Percentiles rank a stretch among this genome's conserved stretches.
phyloP scores from a whole-genome alignment of 2,888 invertebrate genomes.

The Harpalus rufipes region DNA sequence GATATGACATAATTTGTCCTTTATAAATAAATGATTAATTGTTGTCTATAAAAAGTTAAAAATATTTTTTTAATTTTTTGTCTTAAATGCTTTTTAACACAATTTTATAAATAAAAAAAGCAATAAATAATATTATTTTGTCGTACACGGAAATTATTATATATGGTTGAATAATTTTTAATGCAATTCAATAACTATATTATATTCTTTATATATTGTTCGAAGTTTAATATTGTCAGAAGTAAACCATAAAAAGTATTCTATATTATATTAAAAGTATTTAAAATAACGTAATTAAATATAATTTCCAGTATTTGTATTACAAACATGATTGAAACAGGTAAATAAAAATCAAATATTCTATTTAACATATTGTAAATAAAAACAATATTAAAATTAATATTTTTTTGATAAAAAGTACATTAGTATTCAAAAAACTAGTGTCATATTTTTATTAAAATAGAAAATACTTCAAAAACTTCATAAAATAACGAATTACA shows the following conservation, averaged over 20 bases:
- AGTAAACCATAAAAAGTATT: neutral
- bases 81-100: neutral
- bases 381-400: neutral
- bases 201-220: neutral
- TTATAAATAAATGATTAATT: neutral
- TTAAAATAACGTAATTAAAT: neutral
- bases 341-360: too few species aligned
- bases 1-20: neutral
- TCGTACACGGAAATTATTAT: slow-evolving; percentile 16
- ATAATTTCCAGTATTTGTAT: neutral
- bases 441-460: neutral
- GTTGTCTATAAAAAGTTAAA: neutral
- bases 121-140: slow-evolving; percentile 1
- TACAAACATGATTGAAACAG: too few species aligned
- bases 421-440: neutral
- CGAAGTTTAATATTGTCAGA: neutral
- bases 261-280: neutral
- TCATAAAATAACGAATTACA: neutral
- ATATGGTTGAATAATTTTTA: slow-evolving; percentile 2
- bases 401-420: neutral
- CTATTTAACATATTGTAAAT: neutral
- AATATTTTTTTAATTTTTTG: neutral
- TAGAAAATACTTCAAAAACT: neutral
- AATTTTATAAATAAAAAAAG: neutral
- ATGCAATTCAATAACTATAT: neutral